A percentile compares a stretch with the other conserved stretches of the same genome.
These are phyloP conservation scores for Lasioglossum baleicum DNA, from an alignment of 1,140 invertebrate species.

Conservation along the genomic window DNA sequence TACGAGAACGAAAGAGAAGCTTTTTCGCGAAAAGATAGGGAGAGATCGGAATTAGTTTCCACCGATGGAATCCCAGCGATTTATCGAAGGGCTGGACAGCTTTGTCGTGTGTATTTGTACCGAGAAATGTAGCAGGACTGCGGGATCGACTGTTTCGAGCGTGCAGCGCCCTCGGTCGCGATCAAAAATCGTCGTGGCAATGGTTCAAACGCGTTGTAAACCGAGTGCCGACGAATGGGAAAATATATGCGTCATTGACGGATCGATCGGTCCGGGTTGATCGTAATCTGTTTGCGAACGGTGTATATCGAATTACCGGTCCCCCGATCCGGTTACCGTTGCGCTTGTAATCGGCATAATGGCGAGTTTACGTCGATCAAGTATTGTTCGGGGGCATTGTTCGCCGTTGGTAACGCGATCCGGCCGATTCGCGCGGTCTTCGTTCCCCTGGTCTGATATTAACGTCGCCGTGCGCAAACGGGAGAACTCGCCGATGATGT, in stretches of 20 bases:
- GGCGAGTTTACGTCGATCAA: not conserved
- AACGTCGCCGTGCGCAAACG: not conserved
- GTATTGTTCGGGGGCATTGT: not conserved
- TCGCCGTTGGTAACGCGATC: not conserved
- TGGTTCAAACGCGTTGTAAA: too few species aligned
- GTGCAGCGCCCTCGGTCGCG: too few species aligned
- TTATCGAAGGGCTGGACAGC: too few species aligned
- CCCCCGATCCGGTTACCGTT: not conserved
- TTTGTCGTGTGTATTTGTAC: too few species aligned
- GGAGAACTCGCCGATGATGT: not conserved
- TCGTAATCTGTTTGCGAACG: constrained; percentile 3
- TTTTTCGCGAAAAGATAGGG: too few species aligned
- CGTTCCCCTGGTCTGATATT: not conserved
- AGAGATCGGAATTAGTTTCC: too few species aligned
- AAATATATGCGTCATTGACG: not conserved
- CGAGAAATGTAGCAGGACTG: too few species aligned
- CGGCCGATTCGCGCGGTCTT: not conserved
- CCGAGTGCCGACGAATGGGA: too few species aligned
- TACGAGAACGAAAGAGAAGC: too few species aligned
- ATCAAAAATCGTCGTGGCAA: too few species aligned
- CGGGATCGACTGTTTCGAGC: too few species aligned
- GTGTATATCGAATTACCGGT: not conserved
- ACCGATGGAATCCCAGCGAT: too few species aligned
- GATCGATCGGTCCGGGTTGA: not conserved
- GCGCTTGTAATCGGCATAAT: constrained; percentile 1